Evolutionary conservation across 1,140 invertebrate genomes (phyloP).

Genomic region (Megalopta genalis): DNA sequence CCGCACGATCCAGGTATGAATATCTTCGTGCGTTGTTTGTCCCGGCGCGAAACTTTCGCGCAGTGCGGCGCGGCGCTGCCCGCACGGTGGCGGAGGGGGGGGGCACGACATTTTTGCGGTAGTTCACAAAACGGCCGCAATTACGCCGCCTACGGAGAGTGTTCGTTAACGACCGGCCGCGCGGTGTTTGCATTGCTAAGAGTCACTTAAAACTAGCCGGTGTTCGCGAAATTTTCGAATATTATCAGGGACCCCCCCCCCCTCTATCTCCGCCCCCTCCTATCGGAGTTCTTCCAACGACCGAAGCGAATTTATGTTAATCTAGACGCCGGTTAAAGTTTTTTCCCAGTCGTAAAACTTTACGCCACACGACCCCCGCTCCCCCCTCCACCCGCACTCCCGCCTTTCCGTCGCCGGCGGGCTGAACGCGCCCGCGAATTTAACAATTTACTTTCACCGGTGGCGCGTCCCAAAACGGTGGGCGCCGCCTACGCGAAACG

Average conservation of each 20-base stretch:
- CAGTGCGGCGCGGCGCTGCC: no score
- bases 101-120: conserved; percentile 9
- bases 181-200: conserved; percentile 26
- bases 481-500: no score
- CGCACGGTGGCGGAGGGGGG: no score
- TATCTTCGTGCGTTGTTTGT: conserved; percentile 7
- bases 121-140: conserved; percentile 24
- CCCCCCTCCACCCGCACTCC: no score
- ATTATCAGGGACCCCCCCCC: conserved; percentile 42
- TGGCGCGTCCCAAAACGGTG: no score
- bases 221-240: conserved; percentile 55
- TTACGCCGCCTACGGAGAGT: conserved; percentile 14
- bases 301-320: conserved; percentile 58
- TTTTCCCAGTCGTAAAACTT: conserved; percentile 50
- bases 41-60: no score
- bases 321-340: conserved; percentile 15
- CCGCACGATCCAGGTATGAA: background rate
- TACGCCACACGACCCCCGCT: no score
- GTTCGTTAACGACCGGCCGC: conserved; percentile 19
- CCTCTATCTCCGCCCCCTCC: no score
- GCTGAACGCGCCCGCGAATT: conserved; percentile 42
- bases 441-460: conserved; percentile 43
- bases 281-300: no score
- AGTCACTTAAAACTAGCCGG: conserved; percentile 39
- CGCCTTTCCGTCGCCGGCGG: no score